Conservation (phyloP, 2,113 vertebrate genomes). For the Oxyruncus cristatus region DNA sequence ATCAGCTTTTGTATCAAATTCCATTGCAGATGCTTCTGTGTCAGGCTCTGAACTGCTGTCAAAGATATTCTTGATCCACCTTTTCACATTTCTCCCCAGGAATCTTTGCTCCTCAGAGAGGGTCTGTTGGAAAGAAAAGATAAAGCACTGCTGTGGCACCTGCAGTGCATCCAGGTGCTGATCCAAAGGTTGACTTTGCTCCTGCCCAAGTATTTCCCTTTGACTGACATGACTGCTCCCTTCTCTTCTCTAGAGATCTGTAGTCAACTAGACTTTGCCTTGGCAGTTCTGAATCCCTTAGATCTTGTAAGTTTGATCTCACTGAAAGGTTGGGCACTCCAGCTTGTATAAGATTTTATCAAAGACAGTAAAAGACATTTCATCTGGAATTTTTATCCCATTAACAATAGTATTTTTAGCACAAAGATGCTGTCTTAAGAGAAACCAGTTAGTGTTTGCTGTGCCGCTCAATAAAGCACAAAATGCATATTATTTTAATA, state of each 20-base stretch:
- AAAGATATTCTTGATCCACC: background rate
- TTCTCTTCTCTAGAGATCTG: background rate
- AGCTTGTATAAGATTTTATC: background rate
- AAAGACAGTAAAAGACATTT: background rate
- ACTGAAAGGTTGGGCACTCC: background rate
- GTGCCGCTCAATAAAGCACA: background rate
- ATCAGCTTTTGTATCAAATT: background rate
- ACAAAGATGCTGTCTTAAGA: background rate
- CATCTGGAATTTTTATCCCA: background rate
- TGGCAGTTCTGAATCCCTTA: background rate
- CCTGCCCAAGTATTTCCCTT: background rate
- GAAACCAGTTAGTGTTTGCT: background rate
- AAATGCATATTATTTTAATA: background rate
- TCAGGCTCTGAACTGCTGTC: background rate
- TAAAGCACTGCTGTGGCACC: background rate
- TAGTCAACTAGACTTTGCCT: background rate
- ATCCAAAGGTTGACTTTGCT: background rate
- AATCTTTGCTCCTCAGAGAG: background rate
- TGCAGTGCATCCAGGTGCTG: background rate
- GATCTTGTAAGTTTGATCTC: background rate
- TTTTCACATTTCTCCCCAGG: background rate
- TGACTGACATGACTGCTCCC: background rate
- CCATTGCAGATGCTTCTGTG: background rate
- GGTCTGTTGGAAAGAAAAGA: background rate
- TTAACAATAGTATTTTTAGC: background rate